A percentile compares a stretch with the other conserved stretches of the same genome.
Evolutionary conservation across 2,113 vertebrate species (phyloP).

Genomic region (Cyprinodon variegatus): DNA sequence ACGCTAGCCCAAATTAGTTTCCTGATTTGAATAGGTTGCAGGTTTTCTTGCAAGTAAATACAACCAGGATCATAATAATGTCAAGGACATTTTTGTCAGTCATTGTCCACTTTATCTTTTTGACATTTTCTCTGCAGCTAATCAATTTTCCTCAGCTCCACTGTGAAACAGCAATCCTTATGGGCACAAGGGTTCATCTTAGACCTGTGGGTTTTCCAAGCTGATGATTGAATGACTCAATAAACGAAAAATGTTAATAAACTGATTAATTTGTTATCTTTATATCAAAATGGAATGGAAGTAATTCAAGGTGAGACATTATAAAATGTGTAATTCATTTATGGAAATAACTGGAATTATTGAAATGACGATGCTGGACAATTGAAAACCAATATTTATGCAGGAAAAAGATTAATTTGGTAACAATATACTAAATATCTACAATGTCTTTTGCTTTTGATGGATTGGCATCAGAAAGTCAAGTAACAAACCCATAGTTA

Average conservation of each 20-base stretch:
- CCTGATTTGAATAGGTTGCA: conserved; percentile 53
- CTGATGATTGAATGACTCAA: conserved; percentile 4
- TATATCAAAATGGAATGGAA: not conserved
- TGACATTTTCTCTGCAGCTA: conserved; percentile 48
- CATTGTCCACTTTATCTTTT: conserved; percentile 40
- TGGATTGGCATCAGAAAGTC: not conserved
- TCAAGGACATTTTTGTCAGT: conserved; percentile 59
- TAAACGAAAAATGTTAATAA: conserved; percentile 9
- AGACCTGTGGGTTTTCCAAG: conserved; percentile 19
- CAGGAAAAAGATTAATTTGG: not conserved
- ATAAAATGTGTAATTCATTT: not conserved
- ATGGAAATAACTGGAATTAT: not conserved
- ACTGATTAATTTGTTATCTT: not conserved
- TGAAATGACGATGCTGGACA: not conserved
- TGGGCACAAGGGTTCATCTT: conserved; percentile 12
- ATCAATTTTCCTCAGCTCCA: conserved; percentile 37
- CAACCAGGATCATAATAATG: conserved; percentile 49
- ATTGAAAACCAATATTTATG: not conserved
- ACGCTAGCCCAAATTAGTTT: conserved; percentile 53
- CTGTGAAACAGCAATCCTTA: conserved; percentile 22
- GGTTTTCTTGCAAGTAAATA: conserved; percentile 41
- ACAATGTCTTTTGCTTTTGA: not conserved
- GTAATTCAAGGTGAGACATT: not conserved
- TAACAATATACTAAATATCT: not conserved
- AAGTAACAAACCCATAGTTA: not conserved